Base-by-base conservation (phyloP, 2,888 invertebrate species). In the Stictocephala bisonia region DNA sequence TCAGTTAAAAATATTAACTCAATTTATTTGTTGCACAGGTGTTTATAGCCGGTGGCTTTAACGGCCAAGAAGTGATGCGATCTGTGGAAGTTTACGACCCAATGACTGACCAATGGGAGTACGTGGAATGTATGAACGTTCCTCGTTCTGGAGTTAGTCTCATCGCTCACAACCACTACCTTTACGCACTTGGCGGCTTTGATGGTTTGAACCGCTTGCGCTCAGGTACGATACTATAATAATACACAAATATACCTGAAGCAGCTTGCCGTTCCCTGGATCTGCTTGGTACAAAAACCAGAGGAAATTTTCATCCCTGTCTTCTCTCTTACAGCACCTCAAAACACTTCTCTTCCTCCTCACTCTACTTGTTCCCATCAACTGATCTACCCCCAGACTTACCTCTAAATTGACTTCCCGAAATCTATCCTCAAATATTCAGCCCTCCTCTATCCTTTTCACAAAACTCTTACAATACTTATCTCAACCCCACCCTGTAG, bases 171-270 rank as follows among this genome's bases (percentile, higher is more conserved):
- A 84, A 88, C 35, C 89, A 89, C 77, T 87, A 87, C 44, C 82
- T 95, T 3, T 94, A 92, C 80, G 94, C 92, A 0, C 86, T 95
- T 1, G 95, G 94, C 0, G 94, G 94, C 0, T 94, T 93, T 83
- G 91, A 93, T 81, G 94, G 94, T 2, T 87, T 88, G 78, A 87
- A 87, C 31, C 84, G 94, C 53, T 85, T 94, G 4, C 88, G 88
- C 77, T 90, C 90, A 64, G 92, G 91, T 86, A 83, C 84, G 80
- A 81, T 83, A 76, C 20, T 11, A 13, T 50, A 9, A 13, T 7
- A 15, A 15, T 7, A 13, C 11, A 13, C 18, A 9, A 15, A 13
- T 9, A 50, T 13, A 15, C 7, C 7, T n/a, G n/a, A n/a, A n/a
- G n/a, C n/a, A n/a, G n/a, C n/a, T n/a, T n/a, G n/a, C n/a, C n/a